phyloP scores from a whole-genome alignment of 2,797 vertebrate genomes.

The Varecia variegata region DNA sequence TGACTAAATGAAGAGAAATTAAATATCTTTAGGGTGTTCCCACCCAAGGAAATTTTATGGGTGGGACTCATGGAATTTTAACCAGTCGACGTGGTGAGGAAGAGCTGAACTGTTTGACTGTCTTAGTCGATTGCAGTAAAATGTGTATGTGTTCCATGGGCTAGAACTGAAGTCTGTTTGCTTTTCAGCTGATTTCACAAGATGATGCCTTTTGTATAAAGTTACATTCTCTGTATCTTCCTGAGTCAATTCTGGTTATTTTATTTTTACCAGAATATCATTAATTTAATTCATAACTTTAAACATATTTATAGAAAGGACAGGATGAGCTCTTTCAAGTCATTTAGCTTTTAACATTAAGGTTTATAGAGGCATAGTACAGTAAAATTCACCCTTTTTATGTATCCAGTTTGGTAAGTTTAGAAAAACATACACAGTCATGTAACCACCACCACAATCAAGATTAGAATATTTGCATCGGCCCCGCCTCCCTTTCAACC shows the following conservation, averaged over 20 bases:
- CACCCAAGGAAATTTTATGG: background rate
- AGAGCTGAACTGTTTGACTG: background rate
- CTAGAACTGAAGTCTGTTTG: background rate
- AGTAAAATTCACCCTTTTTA: background rate
- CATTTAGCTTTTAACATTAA: background rate
- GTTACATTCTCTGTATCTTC: background rate
- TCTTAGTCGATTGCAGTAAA: background rate
- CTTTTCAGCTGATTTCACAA: background rate
- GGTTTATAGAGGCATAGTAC: background rate
- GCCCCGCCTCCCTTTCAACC: too few species aligned
- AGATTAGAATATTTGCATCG: background rate
- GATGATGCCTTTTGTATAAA: background rate
- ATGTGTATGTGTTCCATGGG: background rate
- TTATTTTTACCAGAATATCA: background rate
- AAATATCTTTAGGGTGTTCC: background rate
- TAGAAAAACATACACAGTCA: background rate
- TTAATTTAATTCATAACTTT: background rate
- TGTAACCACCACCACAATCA: background rate
- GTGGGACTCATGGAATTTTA: background rate
- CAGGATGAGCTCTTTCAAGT: background rate
- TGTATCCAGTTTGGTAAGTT: background rate
- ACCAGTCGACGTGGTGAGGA: background rate
- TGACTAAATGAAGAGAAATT: background rate
- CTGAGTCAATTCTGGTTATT: background rate
- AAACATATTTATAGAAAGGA: background rate